Evolutionary conservation across 2,888 invertebrate species (phyloP).

Genomic region (Kuschelorhynchus macadamiae): DNA sequence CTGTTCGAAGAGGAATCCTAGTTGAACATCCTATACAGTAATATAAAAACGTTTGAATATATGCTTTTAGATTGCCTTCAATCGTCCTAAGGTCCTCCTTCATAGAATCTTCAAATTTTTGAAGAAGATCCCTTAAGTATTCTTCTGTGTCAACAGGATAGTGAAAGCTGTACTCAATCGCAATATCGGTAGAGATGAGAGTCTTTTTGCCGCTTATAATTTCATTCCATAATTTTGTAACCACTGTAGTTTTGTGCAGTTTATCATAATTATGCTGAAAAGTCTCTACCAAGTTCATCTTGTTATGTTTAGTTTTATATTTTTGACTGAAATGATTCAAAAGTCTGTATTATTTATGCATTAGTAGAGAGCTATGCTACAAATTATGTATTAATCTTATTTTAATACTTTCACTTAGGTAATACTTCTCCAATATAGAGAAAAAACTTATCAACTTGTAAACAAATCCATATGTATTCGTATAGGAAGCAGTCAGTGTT

Average conservation of each 20-base stretch:
- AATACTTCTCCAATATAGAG: no score
- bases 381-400: no score
- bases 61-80: conserved; percentile 54
- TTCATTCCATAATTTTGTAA: conserved; percentile 53
- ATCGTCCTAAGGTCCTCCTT: conserved; percentile 54
- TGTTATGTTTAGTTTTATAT: no score
- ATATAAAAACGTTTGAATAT: conserved; percentile 55
- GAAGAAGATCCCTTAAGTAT: conserved; percentile 52
- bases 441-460: no score
- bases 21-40: conserved; percentile 52
- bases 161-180: conserved; percentile 56
- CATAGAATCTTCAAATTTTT: conserved; percentile 50
- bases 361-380: no score
- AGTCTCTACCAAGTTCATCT: conserved; percentile 43
- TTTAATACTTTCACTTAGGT: no score
- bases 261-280: conserved; percentile 47
- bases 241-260: conserved; percentile 45
- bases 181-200: conserved; percentile 45
- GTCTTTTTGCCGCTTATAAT: conserved; percentile 49
- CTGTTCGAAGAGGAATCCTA: conserved; percentile 49
- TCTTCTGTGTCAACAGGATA: conserved; percentile 55
- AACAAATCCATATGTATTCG: no score
- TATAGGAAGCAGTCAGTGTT: no score
- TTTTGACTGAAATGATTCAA: no score
- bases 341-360: no score